Percentiles rank a stretch among this genome's conserved stretches.
These are phyloP conservation scores for Pachyuromys duprasi DNA, from an alignment of 2,797 vertebrate species.

Conservation along the genomic window DNA sequence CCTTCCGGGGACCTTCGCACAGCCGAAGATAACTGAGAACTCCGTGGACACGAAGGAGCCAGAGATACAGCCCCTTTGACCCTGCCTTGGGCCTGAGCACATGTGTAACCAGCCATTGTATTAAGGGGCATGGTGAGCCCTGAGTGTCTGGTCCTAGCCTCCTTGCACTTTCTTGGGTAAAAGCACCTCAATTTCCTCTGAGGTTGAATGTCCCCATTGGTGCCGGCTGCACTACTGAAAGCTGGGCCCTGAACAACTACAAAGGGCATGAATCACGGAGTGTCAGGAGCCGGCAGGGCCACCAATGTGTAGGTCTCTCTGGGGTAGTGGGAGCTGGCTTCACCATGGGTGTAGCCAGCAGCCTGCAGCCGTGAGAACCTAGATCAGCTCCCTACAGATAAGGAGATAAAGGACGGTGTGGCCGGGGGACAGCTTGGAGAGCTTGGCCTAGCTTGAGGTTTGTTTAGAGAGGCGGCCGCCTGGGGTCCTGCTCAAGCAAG, in stretches of 20 bases:
- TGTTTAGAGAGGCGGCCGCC: not conserved
- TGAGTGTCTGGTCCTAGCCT: not conserved
- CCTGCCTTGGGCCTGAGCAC: not conserved
- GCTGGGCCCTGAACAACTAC: not conserved
- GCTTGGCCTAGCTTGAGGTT: not conserved
- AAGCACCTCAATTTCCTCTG: not conserved
- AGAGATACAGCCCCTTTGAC: not conserved
- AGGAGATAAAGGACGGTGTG: not conserved
- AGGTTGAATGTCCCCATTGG: too few relatives aligned
- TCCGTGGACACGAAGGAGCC: too few relatives aligned
- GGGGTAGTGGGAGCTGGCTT: too few relatives aligned
- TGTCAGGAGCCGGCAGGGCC: not conserved
- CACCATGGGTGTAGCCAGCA: too few relatives aligned
- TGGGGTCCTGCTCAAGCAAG: not conserved
- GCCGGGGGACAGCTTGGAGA: not conserved
- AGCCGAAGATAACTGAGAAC: too few relatives aligned
- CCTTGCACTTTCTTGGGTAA: not conserved
- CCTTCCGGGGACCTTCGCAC: not conserved
- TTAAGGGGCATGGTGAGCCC: not conserved
- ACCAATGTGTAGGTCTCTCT: not conserved
- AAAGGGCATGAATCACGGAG: too few relatives aligned
- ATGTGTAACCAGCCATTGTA: not conserved
- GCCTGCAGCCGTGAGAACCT: not conserved
- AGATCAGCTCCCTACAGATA: not conserved
- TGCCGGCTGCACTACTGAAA: not conserved